Base-by-base conservation (phyloP, 2,888 invertebrate species). In the Criorhina ranunculi region DNA sequence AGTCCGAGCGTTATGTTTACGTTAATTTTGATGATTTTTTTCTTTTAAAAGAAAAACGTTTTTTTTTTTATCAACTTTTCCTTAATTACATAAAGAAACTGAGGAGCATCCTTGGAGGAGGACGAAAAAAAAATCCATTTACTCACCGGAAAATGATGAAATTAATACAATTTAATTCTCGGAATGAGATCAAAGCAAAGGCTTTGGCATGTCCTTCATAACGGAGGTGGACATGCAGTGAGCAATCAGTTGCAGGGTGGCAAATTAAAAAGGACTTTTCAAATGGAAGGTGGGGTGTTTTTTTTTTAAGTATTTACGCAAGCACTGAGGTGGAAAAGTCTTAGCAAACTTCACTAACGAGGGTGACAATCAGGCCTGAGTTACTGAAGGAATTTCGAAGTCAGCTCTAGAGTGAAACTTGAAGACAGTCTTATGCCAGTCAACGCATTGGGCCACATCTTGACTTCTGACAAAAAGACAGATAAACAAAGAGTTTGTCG, bases 51-150 rank as follows among this genome's bases (percentile, higher is more conserved):
- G 9, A 9, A 12, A 29, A 1, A 24, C 24, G 4, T 42, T 51
- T n/a, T 33, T 51, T 49, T 31, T 60, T 40, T 59, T 72, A n/a
- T 69, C 44, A 53, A 60, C 31, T 62, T 66, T 72, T 72, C 55
- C 67, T 86, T 86, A 86, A 86, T 86, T 86, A 86, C 49, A 62
- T 73, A 77, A 67, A 80, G 75, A 62, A 80, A 72, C 40, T 42
- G 66, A 59, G 24, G 9, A 24, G 19, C 11, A 8, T 12, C 4
- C n/a, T n/a, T n/a, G n/a, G n/a, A n/a, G 59, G 9, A 33, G 49
- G 44, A 55, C 60, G 42, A 35, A 49, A 29, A 64, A 46, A 44
- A 62, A 80, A 72, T 80, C 60, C 42, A 72, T 72, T 80, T 75
- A 69, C 46, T 44, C 76, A 77, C 70, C 62, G 79, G 70, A 60